Conservation (phyloP, 2,113 vertebrate genomes). For the Talpa occidentalis region DNA sequence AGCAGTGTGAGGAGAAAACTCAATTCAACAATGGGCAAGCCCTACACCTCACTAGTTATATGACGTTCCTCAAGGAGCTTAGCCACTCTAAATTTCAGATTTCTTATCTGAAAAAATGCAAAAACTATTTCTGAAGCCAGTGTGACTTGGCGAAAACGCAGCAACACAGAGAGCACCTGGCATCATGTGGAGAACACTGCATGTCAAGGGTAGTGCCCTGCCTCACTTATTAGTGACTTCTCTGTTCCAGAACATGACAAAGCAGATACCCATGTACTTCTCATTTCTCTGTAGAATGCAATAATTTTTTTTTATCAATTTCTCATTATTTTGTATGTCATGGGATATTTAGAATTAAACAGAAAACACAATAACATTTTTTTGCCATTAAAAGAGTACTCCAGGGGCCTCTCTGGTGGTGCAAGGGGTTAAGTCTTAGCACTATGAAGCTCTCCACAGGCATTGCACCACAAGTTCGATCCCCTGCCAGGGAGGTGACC, state of each 20-base stretch:
- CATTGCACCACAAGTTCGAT: too few relatives aligned
- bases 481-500: too few relatives aligned
- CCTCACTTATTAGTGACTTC: not conserved
- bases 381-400: not conserved
- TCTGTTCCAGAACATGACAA: not conserved
- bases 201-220: not conserved
- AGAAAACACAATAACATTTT: not conserved
- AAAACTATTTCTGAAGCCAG: not conserved
- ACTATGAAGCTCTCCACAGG: too few relatives aligned
- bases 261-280: not conserved
- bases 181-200: fast-evolving
- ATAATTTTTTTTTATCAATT: not conserved
- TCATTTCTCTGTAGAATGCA: not conserved
- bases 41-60: not conserved
- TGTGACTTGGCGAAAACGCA: not conserved
- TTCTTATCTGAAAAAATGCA: not conserved
- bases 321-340: not conserved
- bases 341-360: not conserved
- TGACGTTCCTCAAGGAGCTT: not conserved
- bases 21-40: not conserved
- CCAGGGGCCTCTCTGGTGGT: not conserved
- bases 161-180: not conserved
- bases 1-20: not conserved
- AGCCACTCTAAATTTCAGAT: not conserved
- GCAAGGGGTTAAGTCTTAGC: too few relatives aligned